Percentiles rank a stretch among this genome's conserved stretches.
phyloP scores from a whole-genome alignment of 2,797 vertebrate genomes.

The Rhynchotus rufescens region DNA sequence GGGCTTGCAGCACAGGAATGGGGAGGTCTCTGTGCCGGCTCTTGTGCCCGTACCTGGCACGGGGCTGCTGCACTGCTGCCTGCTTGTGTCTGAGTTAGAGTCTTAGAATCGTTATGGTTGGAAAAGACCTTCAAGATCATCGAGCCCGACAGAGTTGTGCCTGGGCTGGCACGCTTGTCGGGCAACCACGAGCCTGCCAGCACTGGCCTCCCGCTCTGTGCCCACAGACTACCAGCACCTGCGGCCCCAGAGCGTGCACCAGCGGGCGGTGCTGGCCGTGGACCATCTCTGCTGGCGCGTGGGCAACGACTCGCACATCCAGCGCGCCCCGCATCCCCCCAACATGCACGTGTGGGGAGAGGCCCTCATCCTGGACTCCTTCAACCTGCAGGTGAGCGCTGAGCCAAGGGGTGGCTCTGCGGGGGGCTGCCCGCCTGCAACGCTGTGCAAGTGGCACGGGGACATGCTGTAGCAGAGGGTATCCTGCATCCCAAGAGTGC shows the following conservation, averaged over 20 bases:
- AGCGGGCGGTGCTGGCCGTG: conserved; percentile 86
- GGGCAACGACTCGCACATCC: conserved; percentile 97
- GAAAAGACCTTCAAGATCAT: no score
- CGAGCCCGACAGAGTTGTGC: neutral
- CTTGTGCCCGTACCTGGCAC: fast-evolving
- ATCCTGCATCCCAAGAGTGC: neutral
- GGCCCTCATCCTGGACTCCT: conserved; percentile 91
- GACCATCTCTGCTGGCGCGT: conserved; percentile 98
- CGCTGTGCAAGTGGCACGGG: fast-evolving
- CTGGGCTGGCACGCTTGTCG: neutral
- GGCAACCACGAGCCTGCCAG: neutral
- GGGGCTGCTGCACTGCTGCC: neutral
- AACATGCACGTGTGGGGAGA: conserved; percentile 98
- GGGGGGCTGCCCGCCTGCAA: fast-evolving
- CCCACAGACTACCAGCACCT: conserved; percentile 82
- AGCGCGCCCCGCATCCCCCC: conserved; percentile 92
- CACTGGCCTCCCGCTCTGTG: neutral
- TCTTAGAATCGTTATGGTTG: no score
- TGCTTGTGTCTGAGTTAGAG: neutral
- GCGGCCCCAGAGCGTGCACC: conserved; percentile 87
- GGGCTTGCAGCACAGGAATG: neutral
- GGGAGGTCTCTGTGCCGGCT: neutral
- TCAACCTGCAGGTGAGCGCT: conserved; percentile 88
- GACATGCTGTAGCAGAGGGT: fast-evolving
- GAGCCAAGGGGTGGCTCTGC: neutral